Base-by-base conservation (phyloP, 2,888 invertebrate species). In the Pyrrhosoma nymphula region DNA sequence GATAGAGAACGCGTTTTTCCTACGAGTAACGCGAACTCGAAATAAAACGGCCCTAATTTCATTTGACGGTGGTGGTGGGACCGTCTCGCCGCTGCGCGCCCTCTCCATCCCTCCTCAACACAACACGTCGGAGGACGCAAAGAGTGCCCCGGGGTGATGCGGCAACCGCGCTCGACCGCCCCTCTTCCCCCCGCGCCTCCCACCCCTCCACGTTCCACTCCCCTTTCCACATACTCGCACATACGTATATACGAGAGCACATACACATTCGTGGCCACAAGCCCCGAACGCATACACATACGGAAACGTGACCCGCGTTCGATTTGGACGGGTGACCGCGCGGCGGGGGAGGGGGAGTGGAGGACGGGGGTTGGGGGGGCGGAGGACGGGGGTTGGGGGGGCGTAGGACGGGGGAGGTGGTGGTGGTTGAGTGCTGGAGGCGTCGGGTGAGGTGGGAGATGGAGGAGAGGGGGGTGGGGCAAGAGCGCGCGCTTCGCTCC, bases 261-360 rank as follows among this genome's bases (percentile, higher is more conserved):
- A 39, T 18, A 39, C 39, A 47, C 82, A 82, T 16, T 30, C 82
- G 47, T 47, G 47, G 26, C 82, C 30, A 39, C 39, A 26, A 47
- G 23, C 39, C 39, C 88, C 39, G 16, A 47, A 47, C 47, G 60
- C 18, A 8, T 39, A 39, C 88, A 89, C 89, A 89, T 89, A 26
- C 89, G 56, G 56, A 89, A 89, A 89, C 89, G 89, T 89, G 89
- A 89, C 55, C 89, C 89, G 89, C 89, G 89, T 89, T 89, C 89
- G 89, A 89, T 89, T 89, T 89, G 89, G 89, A 89, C 89, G 89
- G 89, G 89, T 89, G 89, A 89, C 89, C 89, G 89, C 89, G 89
- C 60, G 18, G 89, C 55, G 56, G 55, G 89, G 56, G 89, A 56
- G 55, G n/a, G 23, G n/a, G n/a, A n/a, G 35, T 35, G 35, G 88